These are phyloP conservation scores for Cydia strobilella DNA, from an alignment of 1,140 invertebrate genomes.

Conservation along the genomic window DNA sequence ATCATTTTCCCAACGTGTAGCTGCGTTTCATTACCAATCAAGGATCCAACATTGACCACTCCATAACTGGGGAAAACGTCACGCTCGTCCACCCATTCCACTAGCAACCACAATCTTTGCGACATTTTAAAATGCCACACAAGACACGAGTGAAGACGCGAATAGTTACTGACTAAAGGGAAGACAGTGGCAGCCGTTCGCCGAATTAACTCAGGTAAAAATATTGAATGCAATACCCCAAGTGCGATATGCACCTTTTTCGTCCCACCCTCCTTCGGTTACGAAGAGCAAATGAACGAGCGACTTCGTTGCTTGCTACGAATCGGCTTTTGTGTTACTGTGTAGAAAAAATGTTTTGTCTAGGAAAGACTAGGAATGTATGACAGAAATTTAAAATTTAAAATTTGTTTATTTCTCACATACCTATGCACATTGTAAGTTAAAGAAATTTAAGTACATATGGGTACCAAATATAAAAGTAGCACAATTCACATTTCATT, in stretches of 20 bases:
- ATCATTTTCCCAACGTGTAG: slow-evolving; percentile 52
- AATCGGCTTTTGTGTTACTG: not conserved
- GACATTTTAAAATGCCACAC: slow-evolving; percentile 33
- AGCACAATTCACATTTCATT: no score
- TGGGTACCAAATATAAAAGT: no score
- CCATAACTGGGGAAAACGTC: slow-evolving; percentile 54
- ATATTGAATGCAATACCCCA: slow-evolving; percentile 8
- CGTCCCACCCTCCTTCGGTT: not conserved
- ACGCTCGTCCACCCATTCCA: slow-evolving; percentile 55
- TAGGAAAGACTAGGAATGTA: no score
- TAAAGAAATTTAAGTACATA: no score
- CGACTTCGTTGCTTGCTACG: not conserved
- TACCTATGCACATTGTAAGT: no score
- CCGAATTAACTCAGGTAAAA: slow-evolving; percentile 6
- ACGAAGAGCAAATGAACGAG: slow-evolving; percentile 6
- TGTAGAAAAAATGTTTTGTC: not conserved
- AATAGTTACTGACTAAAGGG: not conserved
- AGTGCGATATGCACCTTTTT: not conserved
- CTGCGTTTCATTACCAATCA: slow-evolving; percentile 42
- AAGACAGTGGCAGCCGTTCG: not conserved
- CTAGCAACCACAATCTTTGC: slow-evolving; percentile 54
- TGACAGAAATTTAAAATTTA: no score
- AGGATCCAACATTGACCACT: slow-evolving; percentile 46
- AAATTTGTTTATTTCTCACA: no score
- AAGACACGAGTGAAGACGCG: not conserved